Base-by-base conservation (phyloP, 2,888 invertebrate species). In the Pocota personata region DNA sequence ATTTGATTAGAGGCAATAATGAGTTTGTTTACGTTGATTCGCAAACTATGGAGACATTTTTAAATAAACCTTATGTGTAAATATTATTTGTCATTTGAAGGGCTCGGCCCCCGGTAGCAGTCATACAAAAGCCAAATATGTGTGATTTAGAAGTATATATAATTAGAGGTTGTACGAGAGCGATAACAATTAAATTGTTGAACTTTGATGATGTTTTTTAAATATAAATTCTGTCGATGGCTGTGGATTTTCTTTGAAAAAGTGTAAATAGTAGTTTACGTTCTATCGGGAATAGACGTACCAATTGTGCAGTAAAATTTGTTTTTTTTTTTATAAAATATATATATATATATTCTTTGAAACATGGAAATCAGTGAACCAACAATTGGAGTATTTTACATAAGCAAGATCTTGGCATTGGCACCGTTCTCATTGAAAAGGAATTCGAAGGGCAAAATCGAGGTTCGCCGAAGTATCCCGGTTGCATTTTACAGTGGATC, bases 291-390 rank as follows among this genome's bases (percentile, higher is more conserved):
- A n/a, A 35, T 32, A 57, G 55, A 30, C 27, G 60, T 32, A 21
- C 46, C 8, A 7, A 12, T 35, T 16, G 7, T n/a, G 55, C 57
- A 19, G 27, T 37, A 24, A 24, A 19, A 48, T 32, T 21, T 21
- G 8, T 46, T 16, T 12, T 58, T 3, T 2, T 1, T 30, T 14
- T 1, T n/a, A 6, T 21, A 10, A 35, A 19, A 37, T 7, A 40
- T 10, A 66, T n/a, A n/a, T 14, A 14, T 14, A 6, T 12, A 6
- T 6, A 6, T 24, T 32, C 21, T 48, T 24, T 16, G n/a, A 52
- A 71, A 37, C 40, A 92, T 92, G 92, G 92, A 92, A 88, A 90
- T 92, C 46, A 90, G 90, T 1, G 90, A 92, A 64, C 72, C 90
- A 5, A 90, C 90, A 40, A 89, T 92, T 78, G 89, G 90, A 43